Evolutionary conservation across 2,797 vertebrate species (phyloP).

Genomic region (Siniperca undulata): DNA sequence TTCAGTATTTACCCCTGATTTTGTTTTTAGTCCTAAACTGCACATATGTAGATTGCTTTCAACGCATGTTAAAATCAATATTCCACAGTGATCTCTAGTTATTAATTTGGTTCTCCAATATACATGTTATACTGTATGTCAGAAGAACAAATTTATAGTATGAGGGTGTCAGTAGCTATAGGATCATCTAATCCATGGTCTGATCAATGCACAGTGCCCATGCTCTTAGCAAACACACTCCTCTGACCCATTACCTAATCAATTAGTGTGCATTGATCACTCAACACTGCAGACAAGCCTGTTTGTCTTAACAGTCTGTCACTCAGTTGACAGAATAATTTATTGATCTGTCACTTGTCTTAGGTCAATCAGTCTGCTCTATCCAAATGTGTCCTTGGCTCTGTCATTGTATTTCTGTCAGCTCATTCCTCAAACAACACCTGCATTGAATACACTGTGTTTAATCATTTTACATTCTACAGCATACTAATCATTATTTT

Average conservation of each 20-base stretch:
- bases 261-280: constrained; percentile 32
- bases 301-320: constrained; percentile 14
- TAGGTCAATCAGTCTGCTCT: constrained; percentile 2
- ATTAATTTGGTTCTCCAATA: background rate
- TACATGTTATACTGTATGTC: background rate
- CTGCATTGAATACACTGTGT: background rate
- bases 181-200: background rate
- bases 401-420: background rate
- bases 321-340: constrained; percentile 12
- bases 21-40: background rate
- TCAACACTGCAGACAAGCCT: background rate
- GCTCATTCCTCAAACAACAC: background rate
- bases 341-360: constrained; percentile 22
- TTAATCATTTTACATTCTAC: background rate
- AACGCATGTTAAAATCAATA: background rate
- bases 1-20: background rate
- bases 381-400: background rate
- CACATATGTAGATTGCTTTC: background rate
- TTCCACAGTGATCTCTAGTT: background rate
- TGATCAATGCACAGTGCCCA: constrained; percentile 7
- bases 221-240: constrained; percentile 10
- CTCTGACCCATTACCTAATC: constrained; percentile 42
- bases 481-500: background rate
- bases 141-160: background rate
- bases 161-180: background rate